Conservation (phyloP, 2,113 vertebrate genomes). For the Istiophorus platypterus region DNA sequence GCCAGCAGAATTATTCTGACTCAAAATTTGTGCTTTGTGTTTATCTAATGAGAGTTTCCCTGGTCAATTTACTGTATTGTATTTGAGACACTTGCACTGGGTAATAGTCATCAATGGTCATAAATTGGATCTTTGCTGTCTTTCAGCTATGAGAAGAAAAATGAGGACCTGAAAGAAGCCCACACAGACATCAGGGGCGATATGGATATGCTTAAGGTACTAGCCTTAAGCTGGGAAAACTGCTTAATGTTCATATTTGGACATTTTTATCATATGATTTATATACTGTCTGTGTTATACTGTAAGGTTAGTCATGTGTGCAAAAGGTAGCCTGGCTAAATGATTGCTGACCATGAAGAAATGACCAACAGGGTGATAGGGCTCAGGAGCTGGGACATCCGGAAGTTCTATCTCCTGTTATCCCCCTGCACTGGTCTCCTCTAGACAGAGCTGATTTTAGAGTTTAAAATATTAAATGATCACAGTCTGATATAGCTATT, state of each 20-base stretch:
- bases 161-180: not conserved
- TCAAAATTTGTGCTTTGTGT: not conserved
- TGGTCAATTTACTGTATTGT: not conserved
- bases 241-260: no score
- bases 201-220: no score
- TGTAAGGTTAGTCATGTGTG: no score
- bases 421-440: not conserved
- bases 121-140: not conserved
- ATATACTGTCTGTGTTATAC: no score
- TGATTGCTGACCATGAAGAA: not conserved
- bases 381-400: not conserved
- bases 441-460: not conserved
- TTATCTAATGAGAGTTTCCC: not conserved
- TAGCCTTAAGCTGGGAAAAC: not conserved
- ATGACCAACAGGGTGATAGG: not conserved
- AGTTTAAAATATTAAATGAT: conserved; percentile 1
- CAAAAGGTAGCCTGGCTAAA: not conserved
- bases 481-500: not conserved
- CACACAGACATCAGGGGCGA: not conserved
- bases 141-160: not conserved
- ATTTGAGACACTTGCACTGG: no score
- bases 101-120: not conserved
- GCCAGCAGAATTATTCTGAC: not conserved
- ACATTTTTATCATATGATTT: no score
- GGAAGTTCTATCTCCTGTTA: not conserved